Percentiles rank a stretch among this genome's conserved stretches.
Evolutionary conservation across 1,140 invertebrate species (phyloP).

Genomic region (Hyphantria cunea): DNA sequence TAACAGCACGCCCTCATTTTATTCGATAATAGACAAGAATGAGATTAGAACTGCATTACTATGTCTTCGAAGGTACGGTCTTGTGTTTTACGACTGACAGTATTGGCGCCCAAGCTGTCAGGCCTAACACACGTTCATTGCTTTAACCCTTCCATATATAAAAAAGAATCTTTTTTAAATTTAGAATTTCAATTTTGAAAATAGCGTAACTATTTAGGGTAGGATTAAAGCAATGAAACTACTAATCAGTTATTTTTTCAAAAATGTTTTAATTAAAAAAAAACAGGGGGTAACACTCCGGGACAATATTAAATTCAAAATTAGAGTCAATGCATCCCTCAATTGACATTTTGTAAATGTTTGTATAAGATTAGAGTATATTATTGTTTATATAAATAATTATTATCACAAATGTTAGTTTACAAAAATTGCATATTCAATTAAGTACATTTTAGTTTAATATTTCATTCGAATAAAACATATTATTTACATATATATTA

Average conservation of each 20-base stretch:
- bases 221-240: constrained; percentile 79
- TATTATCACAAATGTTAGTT: constrained; percentile 38
- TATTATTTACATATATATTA: constrained; percentile 9
- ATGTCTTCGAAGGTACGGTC: constrained; percentile 51
- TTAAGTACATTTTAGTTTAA: constrained; percentile 34
- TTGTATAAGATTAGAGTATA: constrained; percentile 20
- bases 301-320: constrained; percentile 8
- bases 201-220: constrained; percentile 38
- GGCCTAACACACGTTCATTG: constrained; percentile 65
- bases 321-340: constrained; percentile 18
- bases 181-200: not conserved
- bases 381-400: constrained; percentile 8
- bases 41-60: constrained; percentile 40
- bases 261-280: constrained; percentile 41
- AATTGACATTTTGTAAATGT: constrained; percentile 27
- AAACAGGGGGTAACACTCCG: constrained; percentile 28
- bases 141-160: constrained; percentile 65
- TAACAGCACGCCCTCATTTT: constrained; percentile 12
- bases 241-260: constrained; percentile 46
- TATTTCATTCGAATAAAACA: constrained; percentile 17
- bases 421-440: constrained; percentile 30
- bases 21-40: constrained; percentile 36
- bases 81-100: constrained; percentile 27
- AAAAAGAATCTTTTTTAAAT: constrained; percentile 29
- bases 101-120: constrained; percentile 15